Evolutionary conservation across 1,140 invertebrate species (phyloP), one percentile per base, ranked within the genome.

Genomic region (Coptotermes formosanus): DNA sequence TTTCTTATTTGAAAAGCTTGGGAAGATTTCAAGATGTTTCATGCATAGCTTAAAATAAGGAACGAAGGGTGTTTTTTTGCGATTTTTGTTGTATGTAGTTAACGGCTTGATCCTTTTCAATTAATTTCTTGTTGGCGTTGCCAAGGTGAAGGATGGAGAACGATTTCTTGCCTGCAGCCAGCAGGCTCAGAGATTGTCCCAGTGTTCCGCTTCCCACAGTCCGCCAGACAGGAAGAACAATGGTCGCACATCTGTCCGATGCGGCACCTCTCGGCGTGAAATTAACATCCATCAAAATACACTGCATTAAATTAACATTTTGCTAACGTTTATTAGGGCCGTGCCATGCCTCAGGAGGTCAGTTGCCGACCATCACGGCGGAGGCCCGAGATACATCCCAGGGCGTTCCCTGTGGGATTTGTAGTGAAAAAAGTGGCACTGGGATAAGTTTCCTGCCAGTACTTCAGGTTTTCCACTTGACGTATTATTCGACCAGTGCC

Each of bases 61-160:
- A 75, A 11, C 8, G 64, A 75, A 75, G 64, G 64, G 64, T 75
- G 6, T n/a, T 30, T 75, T 75, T 75, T 75, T 30, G 64, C n/a
- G 14, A 75, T 75, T 75, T 75, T 75, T 75, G 64, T 75, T 75
- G 64, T 75, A 75, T 11, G 9, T 75, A 75, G 64, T 75, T 75
- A 30, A 75, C 25, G n/a, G 64, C 25, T 16, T 30, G 25, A 75
- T 75, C 64, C 64, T 75, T 75, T 75, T 75, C 64, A 75, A 75
- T 75, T 75, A 75, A 75, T 75, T 75, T 75, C 64, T 75, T 75
- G 64, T 75, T 75, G 64, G 64, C 64, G 19, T 75, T 75, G n/a
- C 64, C 8, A 30, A 75, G 64, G 64, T 75, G 64, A 30, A 30
- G n/a, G 64, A 75, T 75, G 64, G n/a, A 59, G 55, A 59, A 19